Evolutionary conservation across 2,113 vertebrate species (phyloP).

Genomic region (Hippocampus abdominalis): DNA sequence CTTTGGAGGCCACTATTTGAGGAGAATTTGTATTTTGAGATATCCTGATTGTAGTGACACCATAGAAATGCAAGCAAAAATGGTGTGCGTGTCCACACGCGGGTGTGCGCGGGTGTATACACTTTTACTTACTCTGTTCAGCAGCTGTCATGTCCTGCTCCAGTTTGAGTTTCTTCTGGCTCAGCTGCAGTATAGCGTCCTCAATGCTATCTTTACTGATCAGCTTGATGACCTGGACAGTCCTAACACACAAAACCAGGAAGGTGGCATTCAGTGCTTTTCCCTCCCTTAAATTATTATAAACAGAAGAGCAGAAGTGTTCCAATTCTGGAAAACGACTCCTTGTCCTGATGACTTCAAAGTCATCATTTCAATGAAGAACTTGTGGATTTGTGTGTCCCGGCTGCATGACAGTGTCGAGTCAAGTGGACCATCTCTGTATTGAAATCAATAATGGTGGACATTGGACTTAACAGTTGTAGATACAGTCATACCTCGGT

Average conservation of each 20-base stretch:
- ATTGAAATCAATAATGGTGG: too few species aligned
- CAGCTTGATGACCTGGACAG: constrained; percentile 88
- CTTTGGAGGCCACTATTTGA: background rate
- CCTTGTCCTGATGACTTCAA: too few species aligned
- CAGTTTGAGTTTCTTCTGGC: constrained; percentile 89
- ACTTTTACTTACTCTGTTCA: constrained; percentile 76
- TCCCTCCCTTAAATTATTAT: background rate
- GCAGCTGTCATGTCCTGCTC: constrained; percentile 92
- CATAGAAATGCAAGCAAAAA: background rate
- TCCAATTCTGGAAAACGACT: too few species aligned
- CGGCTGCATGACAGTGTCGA: too few species aligned
- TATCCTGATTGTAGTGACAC: background rate
- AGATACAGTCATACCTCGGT: too few species aligned
- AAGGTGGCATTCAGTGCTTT: background rate
- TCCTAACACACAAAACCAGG: constrained; percentile 67
- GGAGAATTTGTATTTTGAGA: background rate
- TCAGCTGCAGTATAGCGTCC: constrained; percentile 87
- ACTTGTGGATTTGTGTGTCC: too few species aligned
- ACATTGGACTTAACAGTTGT: too few species aligned
- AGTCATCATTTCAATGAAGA: too few species aligned
- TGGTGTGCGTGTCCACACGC: background rate
- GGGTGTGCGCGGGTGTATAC: background rate
- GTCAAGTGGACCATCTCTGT: too few species aligned
- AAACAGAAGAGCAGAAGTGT: background rate
- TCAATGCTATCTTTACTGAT: constrained; percentile 91